phyloP scores from a whole-genome alignment of 2,888 invertebrate species.

The Sclerodermus sp. region DNA sequence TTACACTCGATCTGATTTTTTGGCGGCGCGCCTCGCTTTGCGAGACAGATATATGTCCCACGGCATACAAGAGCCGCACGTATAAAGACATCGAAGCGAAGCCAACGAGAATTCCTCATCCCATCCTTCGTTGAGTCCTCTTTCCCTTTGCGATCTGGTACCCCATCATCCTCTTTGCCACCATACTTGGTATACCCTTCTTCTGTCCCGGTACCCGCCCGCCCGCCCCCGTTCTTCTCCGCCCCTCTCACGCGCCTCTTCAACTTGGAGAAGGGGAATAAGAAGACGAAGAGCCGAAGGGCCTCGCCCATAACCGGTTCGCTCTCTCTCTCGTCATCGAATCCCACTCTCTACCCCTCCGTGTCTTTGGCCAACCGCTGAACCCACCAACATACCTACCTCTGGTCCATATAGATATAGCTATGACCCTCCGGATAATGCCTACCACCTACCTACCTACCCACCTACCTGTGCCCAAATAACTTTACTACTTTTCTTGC shows the following conservation, averaged over 20 bases:
- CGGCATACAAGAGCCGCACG: conserved; percentile 55
- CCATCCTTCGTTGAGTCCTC: conserved; percentile 37
- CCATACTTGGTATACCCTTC: conserved; percentile 53
- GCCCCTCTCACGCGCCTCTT: conserved; percentile 13
- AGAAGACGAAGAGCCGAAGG: conserved; percentile 47
- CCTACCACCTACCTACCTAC: conserved; percentile 21
- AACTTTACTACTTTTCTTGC: conserved; percentile 11
- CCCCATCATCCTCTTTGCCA: conserved; percentile 51
- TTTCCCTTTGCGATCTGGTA: conserved; percentile 31
- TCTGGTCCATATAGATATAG: conserved; percentile 32
- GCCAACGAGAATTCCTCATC: conserved; percentile 59
- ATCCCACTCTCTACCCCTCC: conserved; percentile 23
- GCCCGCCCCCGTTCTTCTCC: conserved; percentile 16
- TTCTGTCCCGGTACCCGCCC: neutral
- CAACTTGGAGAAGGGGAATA: conserved; percentile 34
- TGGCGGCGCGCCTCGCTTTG: conserved; percentile 56
- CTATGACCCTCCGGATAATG: conserved; percentile 15
- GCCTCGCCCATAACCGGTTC: conserved; percentile 59
- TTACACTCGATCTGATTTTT: conserved; percentile 58
- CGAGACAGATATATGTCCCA: conserved; percentile 57
- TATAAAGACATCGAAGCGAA: conserved; percentile 59
- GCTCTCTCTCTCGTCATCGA: conserved; percentile 38
- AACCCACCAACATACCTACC: conserved; percentile 33
- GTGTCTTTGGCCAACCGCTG: conserved; percentile 31
- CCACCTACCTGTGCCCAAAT: no score